Conservation (phyloP, 2,113 vertebrate species). For the Propithecus coquereli region DNA sequence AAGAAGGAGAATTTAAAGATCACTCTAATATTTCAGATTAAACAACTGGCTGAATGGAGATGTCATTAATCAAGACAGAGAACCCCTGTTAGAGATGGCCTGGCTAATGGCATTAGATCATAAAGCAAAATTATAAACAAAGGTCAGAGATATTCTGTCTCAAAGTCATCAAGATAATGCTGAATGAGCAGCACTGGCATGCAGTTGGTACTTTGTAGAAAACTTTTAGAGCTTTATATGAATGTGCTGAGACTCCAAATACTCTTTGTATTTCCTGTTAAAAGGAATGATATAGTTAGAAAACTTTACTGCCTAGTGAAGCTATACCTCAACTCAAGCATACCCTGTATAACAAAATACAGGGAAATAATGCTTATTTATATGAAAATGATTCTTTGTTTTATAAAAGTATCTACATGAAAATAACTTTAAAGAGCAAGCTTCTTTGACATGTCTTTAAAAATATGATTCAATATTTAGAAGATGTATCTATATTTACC, state of each 20-base stretch:
- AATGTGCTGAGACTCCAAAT: not conserved
- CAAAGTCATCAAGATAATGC: not conserved
- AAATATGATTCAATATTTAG: not conserved
- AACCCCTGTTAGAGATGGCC: not conserved
- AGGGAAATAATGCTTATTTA: not conserved
- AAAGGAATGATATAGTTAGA: not conserved
- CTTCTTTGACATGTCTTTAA: not conserved
- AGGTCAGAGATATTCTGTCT: not conserved
- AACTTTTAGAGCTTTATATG: not conserved
- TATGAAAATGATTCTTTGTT: slow-evolving; percentile 12
- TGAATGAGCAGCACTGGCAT: not conserved
- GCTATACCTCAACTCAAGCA: not conserved
- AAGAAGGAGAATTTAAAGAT: not conserved
- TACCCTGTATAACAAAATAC: not conserved
- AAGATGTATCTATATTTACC: not conserved
- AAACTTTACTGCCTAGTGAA: not conserved
- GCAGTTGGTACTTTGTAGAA: not conserved
- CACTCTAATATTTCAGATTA: not conserved
- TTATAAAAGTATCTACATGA: not conserved
- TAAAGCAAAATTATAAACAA: not conserved
- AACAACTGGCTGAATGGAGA: not conserved
- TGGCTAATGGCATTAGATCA: not conserved
- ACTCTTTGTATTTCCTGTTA: slow-evolving; percentile 34
- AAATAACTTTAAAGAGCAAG: not conserved
- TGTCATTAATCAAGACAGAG: not conserved